Conservation (phyloP, 2,888 invertebrate species). For the Troilus luridus region DNA sequence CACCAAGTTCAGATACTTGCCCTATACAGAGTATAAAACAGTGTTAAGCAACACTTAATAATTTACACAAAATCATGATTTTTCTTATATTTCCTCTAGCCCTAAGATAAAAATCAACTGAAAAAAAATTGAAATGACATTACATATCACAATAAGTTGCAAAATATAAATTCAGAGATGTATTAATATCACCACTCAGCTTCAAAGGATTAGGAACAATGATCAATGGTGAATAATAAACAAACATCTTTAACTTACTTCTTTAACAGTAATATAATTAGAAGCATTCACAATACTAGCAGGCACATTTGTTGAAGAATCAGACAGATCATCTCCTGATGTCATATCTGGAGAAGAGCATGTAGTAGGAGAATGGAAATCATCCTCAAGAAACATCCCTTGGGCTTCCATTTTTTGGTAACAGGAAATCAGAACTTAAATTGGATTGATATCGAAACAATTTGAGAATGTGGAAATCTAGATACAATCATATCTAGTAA, state of each 20-base stretch:
- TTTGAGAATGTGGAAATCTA: too few species aligned
- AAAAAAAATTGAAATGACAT: background rate
- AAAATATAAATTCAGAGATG: background rate
- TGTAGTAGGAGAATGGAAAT: slow-evolving; percentile 55
- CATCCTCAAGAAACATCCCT: slow-evolving; percentile 30
- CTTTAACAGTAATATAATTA: slow-evolving; percentile 65
- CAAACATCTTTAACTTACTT: slow-evolving; percentile 59
- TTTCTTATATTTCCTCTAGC: too few species aligned
- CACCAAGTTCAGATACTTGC: too few species aligned
- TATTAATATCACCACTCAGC: background rate
- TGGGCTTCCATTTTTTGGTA: background rate
- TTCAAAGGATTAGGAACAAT: background rate
- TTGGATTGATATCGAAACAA: background rate
- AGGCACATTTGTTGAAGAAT: slow-evolving; percentile 61
- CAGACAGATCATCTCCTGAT: slow-evolving; percentile 64
- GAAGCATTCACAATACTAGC: slow-evolving; percentile 64
- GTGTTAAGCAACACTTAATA: too few species aligned
- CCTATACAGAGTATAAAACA: too few species aligned
- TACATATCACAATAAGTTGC: background rate
- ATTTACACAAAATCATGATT: too few species aligned
- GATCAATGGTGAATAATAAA: background rate
- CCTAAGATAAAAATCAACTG: background rate
- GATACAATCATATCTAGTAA: background rate
- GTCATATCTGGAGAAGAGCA: slow-evolving; percentile 62
- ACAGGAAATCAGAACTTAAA: too few species aligned